These are phyloP conservation scores for Volucella inflata DNA, from an alignment of 2,888 invertebrate genomes.

Conservation along the genomic window DNA sequence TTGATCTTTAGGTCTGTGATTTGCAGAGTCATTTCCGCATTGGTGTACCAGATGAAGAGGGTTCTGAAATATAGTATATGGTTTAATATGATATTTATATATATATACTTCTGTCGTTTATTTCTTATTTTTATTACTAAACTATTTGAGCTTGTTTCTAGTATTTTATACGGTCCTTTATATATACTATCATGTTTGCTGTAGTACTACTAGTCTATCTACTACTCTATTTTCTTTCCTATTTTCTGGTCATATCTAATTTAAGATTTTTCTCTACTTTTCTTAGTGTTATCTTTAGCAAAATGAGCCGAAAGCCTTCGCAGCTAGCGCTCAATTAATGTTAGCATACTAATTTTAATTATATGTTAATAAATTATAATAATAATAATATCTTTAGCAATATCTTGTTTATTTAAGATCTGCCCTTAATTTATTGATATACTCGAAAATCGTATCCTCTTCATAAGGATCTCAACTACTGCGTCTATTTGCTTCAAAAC, in stretches of 20 bases:
- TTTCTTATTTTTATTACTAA: background rate
- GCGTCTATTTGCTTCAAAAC: background rate
- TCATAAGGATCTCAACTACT: background rate
- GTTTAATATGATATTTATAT: background rate
- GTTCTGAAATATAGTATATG: background rate
- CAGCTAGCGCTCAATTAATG: too few relatives aligned
- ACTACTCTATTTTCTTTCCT: background rate
- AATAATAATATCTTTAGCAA: too few relatives aligned
- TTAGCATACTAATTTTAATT: too few relatives aligned
- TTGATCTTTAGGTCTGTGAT: too few relatives aligned
- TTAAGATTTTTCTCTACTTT: slow-evolving; percentile 9
- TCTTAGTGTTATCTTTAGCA: background rate
- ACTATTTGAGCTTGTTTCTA: background rate
- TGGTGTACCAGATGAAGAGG: background rate
- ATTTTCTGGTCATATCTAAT: slow-evolving; percentile 11
- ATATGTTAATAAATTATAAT: too few relatives aligned
- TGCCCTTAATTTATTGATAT: background rate
- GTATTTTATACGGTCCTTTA: background rate
- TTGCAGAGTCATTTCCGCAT: too few relatives aligned
- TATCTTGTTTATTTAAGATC: background rate
- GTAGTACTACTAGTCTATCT: background rate
- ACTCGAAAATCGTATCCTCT: background rate
- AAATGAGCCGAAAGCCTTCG: too few relatives aligned
- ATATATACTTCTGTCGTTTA: background rate
- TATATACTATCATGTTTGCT: background rate